Conservation (phyloP, 2,797 vertebrate genomes). For the Notoglanidium macrostoma region DNA sequence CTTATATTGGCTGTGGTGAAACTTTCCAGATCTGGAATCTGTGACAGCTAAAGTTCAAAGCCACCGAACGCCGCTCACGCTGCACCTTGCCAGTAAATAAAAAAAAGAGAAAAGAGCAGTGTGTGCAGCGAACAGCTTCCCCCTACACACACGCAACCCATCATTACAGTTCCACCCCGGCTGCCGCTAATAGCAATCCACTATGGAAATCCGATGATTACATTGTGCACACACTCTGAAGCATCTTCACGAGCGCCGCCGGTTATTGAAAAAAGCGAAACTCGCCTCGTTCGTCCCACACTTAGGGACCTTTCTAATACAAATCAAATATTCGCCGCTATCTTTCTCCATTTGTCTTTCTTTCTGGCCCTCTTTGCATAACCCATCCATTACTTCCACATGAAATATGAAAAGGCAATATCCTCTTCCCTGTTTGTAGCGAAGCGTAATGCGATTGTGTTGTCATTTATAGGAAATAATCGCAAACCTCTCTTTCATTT, state of each 20-base stretch:
- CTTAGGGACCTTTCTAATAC: slow-evolving; percentile 79
- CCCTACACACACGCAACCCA: slow-evolving; percentile 54
- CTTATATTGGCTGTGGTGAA: slow-evolving; percentile 7
- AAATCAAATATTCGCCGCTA: slow-evolving; percentile 77
- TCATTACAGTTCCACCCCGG: slow-evolving; percentile 61
- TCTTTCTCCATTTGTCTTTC: slow-evolving; percentile 80
- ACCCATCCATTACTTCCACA: slow-evolving; percentile 86
- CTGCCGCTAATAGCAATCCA: slow-evolving; percentile 76
- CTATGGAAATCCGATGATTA: slow-evolving; percentile 78
- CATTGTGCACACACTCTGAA: slow-evolving; percentile 72
- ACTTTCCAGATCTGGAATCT: slow-evolving; percentile 28
- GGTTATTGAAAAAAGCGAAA: slow-evolving; percentile 67
- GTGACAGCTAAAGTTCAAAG: slow-evolving; percentile 28
- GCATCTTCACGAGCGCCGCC: slow-evolving; percentile 69
- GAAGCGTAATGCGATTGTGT: slow-evolving; percentile 96
- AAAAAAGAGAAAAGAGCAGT: not conserved
- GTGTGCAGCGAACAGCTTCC: slow-evolving; percentile 59
- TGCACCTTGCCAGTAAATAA: not conserved
- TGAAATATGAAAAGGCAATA: slow-evolving; percentile 93
- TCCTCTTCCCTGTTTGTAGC: slow-evolving; percentile 89
- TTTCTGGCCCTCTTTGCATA: slow-evolving; percentile 81
- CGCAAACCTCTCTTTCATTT: slow-evolving; percentile 93
- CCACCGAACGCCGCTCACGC: not conserved
- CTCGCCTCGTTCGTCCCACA: slow-evolving; percentile 61
- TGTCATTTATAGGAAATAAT: slow-evolving; percentile 99